These are phyloP conservation scores for Excalfactoria chinensis DNA, from an alignment of 2,113 vertebrate species.

Conservation along the genomic window DNA sequence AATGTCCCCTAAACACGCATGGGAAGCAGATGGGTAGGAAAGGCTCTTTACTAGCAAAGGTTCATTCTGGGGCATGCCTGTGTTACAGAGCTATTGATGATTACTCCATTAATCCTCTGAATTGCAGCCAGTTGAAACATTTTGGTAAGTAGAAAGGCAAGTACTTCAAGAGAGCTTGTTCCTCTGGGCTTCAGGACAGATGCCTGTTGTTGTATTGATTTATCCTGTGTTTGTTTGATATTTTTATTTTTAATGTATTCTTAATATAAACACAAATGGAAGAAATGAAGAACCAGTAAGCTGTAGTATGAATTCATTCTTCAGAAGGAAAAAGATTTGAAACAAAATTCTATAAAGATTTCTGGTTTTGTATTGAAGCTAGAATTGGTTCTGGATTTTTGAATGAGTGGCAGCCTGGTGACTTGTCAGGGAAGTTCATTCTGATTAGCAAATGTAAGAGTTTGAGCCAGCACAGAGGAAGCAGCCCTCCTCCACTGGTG, in stretches of 20 bases:
- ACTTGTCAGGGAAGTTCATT: not conserved
- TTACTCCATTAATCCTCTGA: not conserved
- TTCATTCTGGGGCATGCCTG: not conserved
- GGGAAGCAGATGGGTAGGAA: not conserved
- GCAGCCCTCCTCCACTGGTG: not conserved
- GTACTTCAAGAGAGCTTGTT: not conserved
- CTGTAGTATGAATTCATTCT: not conserved
- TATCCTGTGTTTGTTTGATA: not conserved
- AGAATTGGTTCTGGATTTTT: not conserved
- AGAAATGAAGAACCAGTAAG: not conserved
- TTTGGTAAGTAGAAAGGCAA: not conserved
- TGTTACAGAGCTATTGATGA: not conserved
- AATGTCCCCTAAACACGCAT: not conserved
- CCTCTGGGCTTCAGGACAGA: not conserved
- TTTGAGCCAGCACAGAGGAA: not conserved
- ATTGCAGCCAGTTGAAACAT: not conserved
- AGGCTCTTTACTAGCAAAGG: not conserved
- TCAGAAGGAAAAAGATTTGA: not conserved
- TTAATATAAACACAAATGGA: not conserved
- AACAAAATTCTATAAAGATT: not conserved
- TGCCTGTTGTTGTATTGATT: not conserved
- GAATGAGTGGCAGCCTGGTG: not conserved
- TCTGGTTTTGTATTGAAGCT: not conserved
- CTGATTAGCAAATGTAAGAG: not conserved
- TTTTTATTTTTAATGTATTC: not conserved